phyloP scores from a whole-genome alignment of 2,113 vertebrate genomes.

The Pygoscelis antarcticus region DNA sequence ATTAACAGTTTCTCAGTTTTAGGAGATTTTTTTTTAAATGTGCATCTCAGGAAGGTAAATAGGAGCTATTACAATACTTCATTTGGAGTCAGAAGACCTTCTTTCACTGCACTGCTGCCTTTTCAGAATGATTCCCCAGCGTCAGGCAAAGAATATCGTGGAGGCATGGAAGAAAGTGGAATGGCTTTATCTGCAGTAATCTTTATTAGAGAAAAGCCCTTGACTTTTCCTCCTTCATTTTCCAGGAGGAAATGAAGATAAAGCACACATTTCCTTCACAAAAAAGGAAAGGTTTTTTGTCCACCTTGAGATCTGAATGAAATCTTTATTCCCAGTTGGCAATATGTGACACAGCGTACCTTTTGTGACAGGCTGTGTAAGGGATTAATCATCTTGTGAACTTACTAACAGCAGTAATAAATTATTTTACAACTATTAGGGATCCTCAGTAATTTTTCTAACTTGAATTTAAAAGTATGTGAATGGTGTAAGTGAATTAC shows the following conservation, averaged over 20 bases:
- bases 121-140: background rate
- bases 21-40: background rate
- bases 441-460: background rate
- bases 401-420: background rate
- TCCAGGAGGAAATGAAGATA: background rate
- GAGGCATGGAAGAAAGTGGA: background rate
- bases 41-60: background rate
- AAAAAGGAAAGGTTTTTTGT: background rate
- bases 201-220: background rate
- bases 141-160: background rate
- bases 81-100: background rate
- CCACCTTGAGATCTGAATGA: background rate
- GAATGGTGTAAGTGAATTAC: background rate
- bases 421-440: background rate
- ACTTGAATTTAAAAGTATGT: background rate
- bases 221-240: background rate
- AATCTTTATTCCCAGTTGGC: background rate
- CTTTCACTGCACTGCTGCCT: background rate
- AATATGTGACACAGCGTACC: background rate
- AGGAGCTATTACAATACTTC: background rate
- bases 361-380: background rate
- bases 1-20: background rate
- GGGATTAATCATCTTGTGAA: background rate
- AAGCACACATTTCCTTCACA: background rate
- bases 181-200: background rate